These are phyloP conservation scores for Oplegnathus fasciatus DNA, from an alignment of 2,113 vertebrate species.

Conservation along the genomic window DNA sequence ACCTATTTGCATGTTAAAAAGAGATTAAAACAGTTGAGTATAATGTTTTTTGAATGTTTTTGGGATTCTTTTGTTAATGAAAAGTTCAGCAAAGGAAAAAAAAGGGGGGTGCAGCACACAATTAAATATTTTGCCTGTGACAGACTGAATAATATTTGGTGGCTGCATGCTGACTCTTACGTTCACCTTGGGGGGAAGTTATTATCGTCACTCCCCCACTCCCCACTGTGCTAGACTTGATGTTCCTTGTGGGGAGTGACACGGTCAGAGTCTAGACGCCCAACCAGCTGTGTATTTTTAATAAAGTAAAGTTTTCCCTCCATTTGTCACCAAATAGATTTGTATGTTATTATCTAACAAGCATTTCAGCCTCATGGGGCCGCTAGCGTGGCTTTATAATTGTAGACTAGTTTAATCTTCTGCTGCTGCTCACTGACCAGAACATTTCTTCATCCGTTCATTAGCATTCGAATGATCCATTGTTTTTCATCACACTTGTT, in stretches of 20 bases:
- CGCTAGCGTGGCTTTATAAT: not conserved
- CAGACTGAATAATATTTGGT: not conserved
- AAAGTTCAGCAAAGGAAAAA: not conserved
- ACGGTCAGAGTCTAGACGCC: not conserved
- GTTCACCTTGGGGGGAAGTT: not conserved
- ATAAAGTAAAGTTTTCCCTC: not conserved
- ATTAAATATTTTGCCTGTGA: no score
- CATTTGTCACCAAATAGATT: not conserved
- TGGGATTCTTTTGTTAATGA: not conserved
- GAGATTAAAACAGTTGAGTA: no score
- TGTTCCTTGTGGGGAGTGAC: not conserved
- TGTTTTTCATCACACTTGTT: conserved; percentile 23
- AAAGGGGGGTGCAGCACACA: not conserved
- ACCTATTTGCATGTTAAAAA: not conserved
- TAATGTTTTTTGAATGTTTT: not conserved
- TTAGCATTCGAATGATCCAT: conserved; percentile 16
- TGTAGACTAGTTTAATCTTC: not conserved
- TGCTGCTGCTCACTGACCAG: conserved; percentile 15
- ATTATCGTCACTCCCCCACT: not conserved
- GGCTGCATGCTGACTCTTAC: not conserved
- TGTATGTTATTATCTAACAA: not conserved
- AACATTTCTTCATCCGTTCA: not conserved
- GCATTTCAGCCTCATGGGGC: not conserved
- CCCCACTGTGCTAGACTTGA: not conserved
- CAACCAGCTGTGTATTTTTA: not conserved